phyloP scores from a whole-genome alignment of 2,888 invertebrate genomes.

The Lasius platythorax region DNA sequence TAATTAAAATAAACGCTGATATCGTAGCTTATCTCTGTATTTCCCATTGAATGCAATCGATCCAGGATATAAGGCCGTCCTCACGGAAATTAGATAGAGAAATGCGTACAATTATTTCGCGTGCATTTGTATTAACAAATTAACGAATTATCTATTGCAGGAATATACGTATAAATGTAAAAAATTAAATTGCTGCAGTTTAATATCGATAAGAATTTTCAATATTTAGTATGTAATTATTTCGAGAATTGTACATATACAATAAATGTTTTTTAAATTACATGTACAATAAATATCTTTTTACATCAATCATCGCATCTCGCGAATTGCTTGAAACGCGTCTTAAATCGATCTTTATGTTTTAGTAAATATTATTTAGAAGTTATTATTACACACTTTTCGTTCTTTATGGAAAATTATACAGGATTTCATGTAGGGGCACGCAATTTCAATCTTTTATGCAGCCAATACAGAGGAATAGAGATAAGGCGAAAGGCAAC shows the following conservation, averaged over 20 bases:
- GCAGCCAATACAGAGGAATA: slow-evolving; percentile 15
- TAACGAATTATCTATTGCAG: neutral
- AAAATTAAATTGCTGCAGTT: neutral
- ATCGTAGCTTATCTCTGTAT: slow-evolving; percentile 31
- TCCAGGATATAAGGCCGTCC: neutral
- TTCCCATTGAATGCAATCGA: neutral
- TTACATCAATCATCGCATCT: neutral
- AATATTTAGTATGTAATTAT: neutral
- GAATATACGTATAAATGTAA: neutral
- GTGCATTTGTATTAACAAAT: neutral
- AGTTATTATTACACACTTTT: neutral
- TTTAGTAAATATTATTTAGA: slow-evolving; percentile 34
- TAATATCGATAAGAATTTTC: neutral
- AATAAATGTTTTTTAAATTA: neutral
- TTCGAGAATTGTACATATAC: neutral
- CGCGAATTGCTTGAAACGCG: neutral
- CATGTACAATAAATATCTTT: too few species aligned
- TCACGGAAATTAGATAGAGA: neutral
- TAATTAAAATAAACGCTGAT: slow-evolving; percentile 38
- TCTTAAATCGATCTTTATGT: slow-evolving; percentile 22
- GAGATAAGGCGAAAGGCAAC: slow-evolving; percentile 20
- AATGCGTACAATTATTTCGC: neutral
- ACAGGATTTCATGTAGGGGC: slow-evolving; percentile 16
- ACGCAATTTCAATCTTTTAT: slow-evolving; percentile 18
- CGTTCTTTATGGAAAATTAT: slow-evolving; percentile 11